Evolutionary conservation across 2,888 invertebrate genomes (phyloP), one percentile per base, ranked within the genome.

Genomic region (Ametastegia equiseti): DNA sequence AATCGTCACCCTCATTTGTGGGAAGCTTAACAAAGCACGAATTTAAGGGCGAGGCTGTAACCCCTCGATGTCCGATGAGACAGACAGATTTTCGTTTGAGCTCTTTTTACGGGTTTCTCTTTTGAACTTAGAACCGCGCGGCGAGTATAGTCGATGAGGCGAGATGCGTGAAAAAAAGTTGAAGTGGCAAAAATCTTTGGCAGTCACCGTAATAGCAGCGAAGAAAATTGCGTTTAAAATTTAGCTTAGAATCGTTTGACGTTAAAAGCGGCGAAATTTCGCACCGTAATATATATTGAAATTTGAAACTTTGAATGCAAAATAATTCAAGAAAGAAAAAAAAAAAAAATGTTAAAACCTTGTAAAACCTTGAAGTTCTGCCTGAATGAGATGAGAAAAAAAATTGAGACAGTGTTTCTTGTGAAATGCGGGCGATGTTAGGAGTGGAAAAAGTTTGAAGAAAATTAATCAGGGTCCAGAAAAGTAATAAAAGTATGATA

Each of bases 31-130:
- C 3, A 69, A 69, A 69, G 27, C 69, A 36, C 11, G 65, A 19
- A 15, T 19, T 71, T n/a, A 2, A n/a, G 69, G 45, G 27, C 45
- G 69, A 71, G 45, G n/a, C 69, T 9, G 45, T 45, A 27, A n/a
- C 45, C 69, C 69, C 45, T 71, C 23, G n/a, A 36, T 33, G 73
- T 33, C 50, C 54, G 54, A 73, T 54, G 73, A 36, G 54, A 73
- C 47, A 36, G 33, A 42, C 50, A 50, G 73, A 73, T 73, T 73
- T 30, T 30, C 47, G 50, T 73, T 54, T 7, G 54, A 50, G 50
- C 33, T 73, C 73, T 27, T 71, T n/a, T 73, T 50, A 54, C 73
- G 73, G 50, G 54, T 50, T 54, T 54, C 50, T 54, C 73, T 33
- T 50, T 45, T 71, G 39, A 67, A 71, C 69, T 15, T 71, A 45